Conservation (phyloP, 2,113 vertebrate genomes). For the Hemichromis elongatus region DNA sequence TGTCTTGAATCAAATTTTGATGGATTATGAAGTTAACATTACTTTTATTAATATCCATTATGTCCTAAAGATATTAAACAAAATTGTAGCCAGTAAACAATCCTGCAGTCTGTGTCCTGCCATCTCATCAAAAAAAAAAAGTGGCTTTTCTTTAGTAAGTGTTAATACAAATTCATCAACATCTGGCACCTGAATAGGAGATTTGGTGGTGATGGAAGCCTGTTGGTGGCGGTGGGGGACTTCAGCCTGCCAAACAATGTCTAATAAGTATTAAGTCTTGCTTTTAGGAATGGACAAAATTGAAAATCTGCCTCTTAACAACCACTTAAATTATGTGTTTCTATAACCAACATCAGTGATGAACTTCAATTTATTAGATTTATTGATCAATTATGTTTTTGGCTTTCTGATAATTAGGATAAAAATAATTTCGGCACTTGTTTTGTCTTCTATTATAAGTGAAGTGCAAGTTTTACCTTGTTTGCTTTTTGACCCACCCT, state of each 20-base stretch:
- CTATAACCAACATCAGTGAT: not conserved
- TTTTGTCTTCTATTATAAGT: not conserved
- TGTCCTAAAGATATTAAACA: not conserved
- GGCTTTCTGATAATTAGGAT: not conserved
- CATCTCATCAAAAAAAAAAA: not conserved
- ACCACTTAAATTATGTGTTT: not conserved
- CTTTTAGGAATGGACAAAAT: not conserved
- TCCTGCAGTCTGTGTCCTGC: not conserved
- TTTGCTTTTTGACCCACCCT: not conserved
- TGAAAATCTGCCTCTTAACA: not conserved
- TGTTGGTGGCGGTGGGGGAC: not conserved
- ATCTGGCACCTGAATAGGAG: not conserved
- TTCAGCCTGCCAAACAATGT: not conserved
- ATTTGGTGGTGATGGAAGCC: not conserved
- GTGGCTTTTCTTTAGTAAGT: not conserved
- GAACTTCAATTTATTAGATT: not conserved
- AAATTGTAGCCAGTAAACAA: not conserved
- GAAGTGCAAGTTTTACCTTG: not conserved
- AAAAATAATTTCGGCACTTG: not conserved
- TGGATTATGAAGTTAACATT: not conserved
- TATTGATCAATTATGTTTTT: not conserved
- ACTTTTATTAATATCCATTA: not conserved
- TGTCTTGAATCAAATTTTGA: not conserved
- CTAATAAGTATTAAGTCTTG: not conserved
- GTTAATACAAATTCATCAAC: not conserved